Conservation (phyloP, 2,113 vertebrate species). For the Cynoglossus semilaevis region DNA sequence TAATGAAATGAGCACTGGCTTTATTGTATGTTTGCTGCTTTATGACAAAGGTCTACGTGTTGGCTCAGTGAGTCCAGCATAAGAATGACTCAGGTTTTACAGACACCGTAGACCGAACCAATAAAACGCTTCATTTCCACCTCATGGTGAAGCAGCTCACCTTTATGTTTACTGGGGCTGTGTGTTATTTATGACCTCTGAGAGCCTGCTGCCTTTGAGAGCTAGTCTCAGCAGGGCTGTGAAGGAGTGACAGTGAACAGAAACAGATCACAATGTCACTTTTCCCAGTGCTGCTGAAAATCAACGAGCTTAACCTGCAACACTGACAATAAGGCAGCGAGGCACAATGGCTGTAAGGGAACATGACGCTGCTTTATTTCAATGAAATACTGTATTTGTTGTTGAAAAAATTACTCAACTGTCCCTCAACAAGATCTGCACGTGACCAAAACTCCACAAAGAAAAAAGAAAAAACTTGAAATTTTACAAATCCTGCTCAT, state of each 20-base stretch:
- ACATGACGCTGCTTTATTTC: constrained; percentile 16
- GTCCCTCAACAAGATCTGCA: no score
- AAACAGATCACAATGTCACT: constrained; percentile 71
- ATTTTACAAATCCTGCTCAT: no score
- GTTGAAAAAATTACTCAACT: no score
- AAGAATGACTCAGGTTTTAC: constrained; percentile 68
- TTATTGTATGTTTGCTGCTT: constrained; percentile 27
- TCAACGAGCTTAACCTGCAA: constrained; percentile 50
- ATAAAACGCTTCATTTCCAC: constrained; percentile 79
- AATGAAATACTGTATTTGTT: constrained; percentile 8
- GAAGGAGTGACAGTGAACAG: constrained; percentile 69
- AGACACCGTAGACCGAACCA: constrained; percentile 66
- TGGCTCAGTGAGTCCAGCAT: constrained; percentile 44
- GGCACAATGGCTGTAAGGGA: constrained; percentile 5
- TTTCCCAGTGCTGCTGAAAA: constrained; percentile 54
- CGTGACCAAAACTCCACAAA: no score
- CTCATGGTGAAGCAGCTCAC: constrained; percentile 65
- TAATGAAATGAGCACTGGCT: constrained; percentile 4
- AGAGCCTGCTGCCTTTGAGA: constrained; percentile 68
- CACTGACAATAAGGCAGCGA: constrained; percentile 45
- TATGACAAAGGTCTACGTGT: constrained; percentile 37
- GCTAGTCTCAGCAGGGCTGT: constrained; percentile 60
- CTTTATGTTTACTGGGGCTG: constrained; percentile 65
- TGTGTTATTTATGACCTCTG: constrained; percentile 73
- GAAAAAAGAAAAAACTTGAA: no score